Percentiles rank a stretch among this genome's conserved stretches.
Evolutionary conservation across 2,888 invertebrate genomes (phyloP).

Genomic region (Laspeyria flexula): DNA sequence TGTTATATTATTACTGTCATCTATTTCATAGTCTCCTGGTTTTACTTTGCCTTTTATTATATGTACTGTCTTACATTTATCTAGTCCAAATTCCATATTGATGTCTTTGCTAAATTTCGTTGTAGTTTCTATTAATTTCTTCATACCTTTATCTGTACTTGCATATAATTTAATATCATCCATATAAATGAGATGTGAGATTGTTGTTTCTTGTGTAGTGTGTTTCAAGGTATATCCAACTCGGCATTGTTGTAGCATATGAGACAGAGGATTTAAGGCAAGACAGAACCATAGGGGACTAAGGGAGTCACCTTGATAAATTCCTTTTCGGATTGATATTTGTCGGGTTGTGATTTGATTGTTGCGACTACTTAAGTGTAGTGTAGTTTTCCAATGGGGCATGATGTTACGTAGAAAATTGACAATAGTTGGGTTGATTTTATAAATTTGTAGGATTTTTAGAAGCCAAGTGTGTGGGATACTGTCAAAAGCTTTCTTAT

Average conservation of each 20-base stretch:
- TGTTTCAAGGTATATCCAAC: not conserved
- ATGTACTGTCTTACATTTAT: not conserved
- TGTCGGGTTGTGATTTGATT: not conserved
- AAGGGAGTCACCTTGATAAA: not conserved
- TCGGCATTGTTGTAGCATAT: not conserved
- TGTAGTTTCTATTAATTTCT: not conserved
- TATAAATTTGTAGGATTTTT: not conserved
- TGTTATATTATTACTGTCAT: not conserved
- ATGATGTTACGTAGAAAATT: not conserved
- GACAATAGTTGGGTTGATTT: not conserved
- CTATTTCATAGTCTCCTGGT: not conserved
- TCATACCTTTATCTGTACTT: not conserved
- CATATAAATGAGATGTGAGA: not conserved
- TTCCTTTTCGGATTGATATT: not conserved
- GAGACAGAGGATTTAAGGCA: not conserved
- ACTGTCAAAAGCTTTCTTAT: not conserved
- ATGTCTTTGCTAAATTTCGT: not conserved
- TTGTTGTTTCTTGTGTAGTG: not conserved
- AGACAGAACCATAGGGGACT: slow-evolving; percentile 1
- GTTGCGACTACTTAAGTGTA: not conserved
- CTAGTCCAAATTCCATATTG: not conserved
- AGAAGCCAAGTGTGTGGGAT: not conserved
- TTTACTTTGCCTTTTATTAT: not conserved
- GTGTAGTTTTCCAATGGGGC: not conserved
- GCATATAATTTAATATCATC: not conserved